Percentiles rank a stretch among this genome's conserved stretches.
Evolutionary conservation across 1,140 invertebrate species (phyloP).

Genomic region (Mya arenaria): DNA sequence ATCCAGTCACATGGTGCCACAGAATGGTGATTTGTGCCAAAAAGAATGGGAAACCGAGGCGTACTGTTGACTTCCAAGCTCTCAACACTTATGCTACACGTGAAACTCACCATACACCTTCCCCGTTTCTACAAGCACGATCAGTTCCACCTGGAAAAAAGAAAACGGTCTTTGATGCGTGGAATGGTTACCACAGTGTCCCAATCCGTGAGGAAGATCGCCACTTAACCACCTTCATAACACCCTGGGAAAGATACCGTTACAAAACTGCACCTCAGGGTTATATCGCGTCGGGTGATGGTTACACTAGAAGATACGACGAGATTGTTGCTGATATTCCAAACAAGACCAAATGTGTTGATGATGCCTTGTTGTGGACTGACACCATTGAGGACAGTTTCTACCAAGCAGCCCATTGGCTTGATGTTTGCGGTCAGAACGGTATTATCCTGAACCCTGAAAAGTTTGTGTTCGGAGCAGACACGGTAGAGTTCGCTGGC

Average conservation of each 20-base stretch:
- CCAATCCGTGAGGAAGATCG: too few species aligned
- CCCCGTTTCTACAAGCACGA: too few species aligned
- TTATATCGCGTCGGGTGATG: slow-evolving; percentile 59
- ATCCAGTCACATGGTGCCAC: slow-evolving; percentile 60
- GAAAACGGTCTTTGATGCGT: too few species aligned
- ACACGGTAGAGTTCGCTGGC: slow-evolving; percentile 64
- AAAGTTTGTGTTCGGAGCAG: slow-evolving; percentile 64
- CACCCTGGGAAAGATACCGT: slow-evolving; percentile 54
- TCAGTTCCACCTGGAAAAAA: too few species aligned
- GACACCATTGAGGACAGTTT: slow-evolving; percentile 47
- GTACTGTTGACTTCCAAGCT: too few species aligned
- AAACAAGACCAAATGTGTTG: slow-evolving; percentile 62
- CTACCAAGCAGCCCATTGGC: slow-evolving; percentile 43
- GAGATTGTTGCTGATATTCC: slow-evolving; percentile 54
- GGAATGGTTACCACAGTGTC: too few species aligned
- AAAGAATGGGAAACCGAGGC: too few species aligned
- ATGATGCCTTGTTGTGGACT: slow-evolving; percentile 59
- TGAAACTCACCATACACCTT: too few species aligned
- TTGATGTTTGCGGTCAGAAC: slow-evolving; percentile 59
- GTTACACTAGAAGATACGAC: slow-evolving; percentile 61
- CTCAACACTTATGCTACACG: too few species aligned
- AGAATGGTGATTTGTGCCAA: too few species aligned
- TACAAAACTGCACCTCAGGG: slow-evolving; percentile 52
- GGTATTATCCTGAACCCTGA: slow-evolving; percentile 70
- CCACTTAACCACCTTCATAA: too few species aligned